A percentile compares a stretch with the other conserved stretches of the same genome.
Conservation (phyloP, 2,888 invertebrate species). For the Sarcophaga rosellei region DNA sequence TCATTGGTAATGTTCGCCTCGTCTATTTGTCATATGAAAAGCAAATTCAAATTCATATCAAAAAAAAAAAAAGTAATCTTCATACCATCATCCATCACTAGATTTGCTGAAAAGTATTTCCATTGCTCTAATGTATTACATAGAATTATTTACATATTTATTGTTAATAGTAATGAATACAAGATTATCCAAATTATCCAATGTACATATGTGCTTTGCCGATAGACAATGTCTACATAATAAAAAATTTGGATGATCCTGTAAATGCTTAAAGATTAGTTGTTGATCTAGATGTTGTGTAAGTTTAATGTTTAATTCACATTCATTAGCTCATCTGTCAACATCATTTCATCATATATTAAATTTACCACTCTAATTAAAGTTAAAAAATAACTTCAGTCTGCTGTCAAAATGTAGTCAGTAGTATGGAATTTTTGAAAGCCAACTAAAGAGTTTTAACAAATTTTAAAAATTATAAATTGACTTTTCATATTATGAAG, state of each 20-base stretch:
- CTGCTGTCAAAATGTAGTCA: neutral
- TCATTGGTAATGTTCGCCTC: constrained; percentile 49
- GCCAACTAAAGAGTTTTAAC: no score
- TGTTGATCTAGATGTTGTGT: constrained; percentile 58
- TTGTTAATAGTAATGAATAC: constrained; percentile 15
- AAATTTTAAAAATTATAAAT: no score
- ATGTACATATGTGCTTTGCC: no score
- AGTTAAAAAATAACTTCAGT: neutral
- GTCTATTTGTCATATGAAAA: constrained; percentile 41
- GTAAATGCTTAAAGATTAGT: constrained; percentile 43
- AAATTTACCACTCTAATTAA: constrained; percentile 42
- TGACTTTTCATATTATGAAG: no score
- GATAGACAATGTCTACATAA: neutral
- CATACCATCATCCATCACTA: constrained; percentile 39
- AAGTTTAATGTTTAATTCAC: constrained; percentile 24
- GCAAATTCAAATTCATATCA: constrained; percentile 14
- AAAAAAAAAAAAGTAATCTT: constrained; percentile 31
- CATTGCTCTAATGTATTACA: constrained; percentile 52
- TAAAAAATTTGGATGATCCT: constrained; percentile 34
- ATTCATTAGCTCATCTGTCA: constrained; percentile 25
- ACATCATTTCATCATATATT: constrained; percentile 26
- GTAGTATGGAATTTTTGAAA: no score
- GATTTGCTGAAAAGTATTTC: constrained; percentile 54
- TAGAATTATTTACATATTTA: constrained; percentile 21
- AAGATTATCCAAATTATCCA: constrained; percentile 39